phyloP scores from a whole-genome alignment of 35 echinoderm and acorn worm species.

The Apostichopus californicus region DNA sequence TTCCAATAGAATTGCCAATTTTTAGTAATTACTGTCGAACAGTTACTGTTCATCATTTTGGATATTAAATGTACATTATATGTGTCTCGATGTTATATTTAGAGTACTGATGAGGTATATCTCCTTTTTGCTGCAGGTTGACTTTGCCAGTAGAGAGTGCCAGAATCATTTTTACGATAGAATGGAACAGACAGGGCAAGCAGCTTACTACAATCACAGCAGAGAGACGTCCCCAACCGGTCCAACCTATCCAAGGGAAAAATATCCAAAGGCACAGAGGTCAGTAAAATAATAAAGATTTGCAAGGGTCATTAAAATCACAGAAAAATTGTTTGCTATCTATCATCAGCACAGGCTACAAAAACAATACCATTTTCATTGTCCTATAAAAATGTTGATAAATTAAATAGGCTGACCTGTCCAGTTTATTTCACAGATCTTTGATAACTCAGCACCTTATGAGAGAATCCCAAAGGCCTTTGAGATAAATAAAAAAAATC shows the following conservation, averaged over 20 bases:
- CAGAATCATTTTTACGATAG: constrained; percentile 95
- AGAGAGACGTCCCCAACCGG: constrained; percentile 63
- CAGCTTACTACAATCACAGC: constrained; percentile 68
- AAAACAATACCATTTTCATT: too few relatives aligned
- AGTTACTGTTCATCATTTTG: too few relatives aligned
- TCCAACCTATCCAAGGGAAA: background rate
- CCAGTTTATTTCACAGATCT: constrained; percentile 14
- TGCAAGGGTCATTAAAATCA: too few relatives aligned
- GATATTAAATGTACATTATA: too few relatives aligned
- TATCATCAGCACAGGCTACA: too few relatives aligned
- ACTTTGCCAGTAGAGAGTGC: constrained; percentile 95
- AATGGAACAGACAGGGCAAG: constrained; percentile 79
- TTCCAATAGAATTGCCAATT: too few relatives aligned
- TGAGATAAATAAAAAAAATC: too few relatives aligned
- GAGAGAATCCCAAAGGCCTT: constrained; percentile 12
- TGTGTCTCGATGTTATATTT: too few relatives aligned
- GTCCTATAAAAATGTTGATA: too few relatives aligned
- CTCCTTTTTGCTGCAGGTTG: constrained; percentile 65
- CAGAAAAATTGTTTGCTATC: too few relatives aligned
- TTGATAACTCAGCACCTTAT: constrained; percentile 14
- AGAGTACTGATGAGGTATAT: too few relatives aligned
- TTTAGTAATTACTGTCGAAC: too few relatives aligned
- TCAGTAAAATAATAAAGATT: background rate
- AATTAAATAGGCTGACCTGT: background rate
- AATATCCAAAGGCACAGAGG: constrained; percentile 29